A percentile compares a stretch with the other conserved stretches of the same genome.
These are phyloP conservation scores for Prostheceraeus crozeri DNA, from an alignment of 2,888 invertebrate species.

Conservation along the genomic window DNA sequence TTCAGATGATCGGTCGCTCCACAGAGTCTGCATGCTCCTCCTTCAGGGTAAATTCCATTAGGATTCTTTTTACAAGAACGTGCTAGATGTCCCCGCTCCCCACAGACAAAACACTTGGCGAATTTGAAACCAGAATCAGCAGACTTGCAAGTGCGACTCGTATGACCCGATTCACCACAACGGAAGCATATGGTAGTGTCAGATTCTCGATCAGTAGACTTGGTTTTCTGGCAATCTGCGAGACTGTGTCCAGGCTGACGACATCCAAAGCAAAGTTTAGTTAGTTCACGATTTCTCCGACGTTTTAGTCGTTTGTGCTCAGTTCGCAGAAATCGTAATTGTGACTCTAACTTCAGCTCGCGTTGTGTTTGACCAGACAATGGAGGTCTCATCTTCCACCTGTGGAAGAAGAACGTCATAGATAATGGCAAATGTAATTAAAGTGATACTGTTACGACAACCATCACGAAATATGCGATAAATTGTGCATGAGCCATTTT, in stretches of 20 bases:
- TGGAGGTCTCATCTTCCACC: no score
- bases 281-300: background rate
- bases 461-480: no score
- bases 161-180: constrained; percentile 79
- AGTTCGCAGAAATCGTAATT: no score
- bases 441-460: no score
- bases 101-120: constrained; percentile 80
- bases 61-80: constrained; percentile 79
- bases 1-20: constrained; percentile 76
- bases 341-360: no score
- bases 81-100: constrained; percentile 76
- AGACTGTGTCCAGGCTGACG: constrained; percentile 70
- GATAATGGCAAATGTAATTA: no score
- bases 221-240: constrained; percentile 68
- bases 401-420: no score
- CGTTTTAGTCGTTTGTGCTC: background rate
- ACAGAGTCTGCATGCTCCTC: constrained; percentile 67
- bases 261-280: constrained; percentile 68
- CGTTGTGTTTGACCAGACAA: no score
- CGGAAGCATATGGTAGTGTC: constrained; percentile 70
- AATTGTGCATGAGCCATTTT: no score
- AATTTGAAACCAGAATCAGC: constrained; percentile 63
- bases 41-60: constrained; percentile 76
- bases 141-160: constrained; percentile 22
- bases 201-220: constrained; percentile 43